phyloP scores from a whole-genome alignment of 2,113 vertebrate genomes.

The Scopus umbretta region DNA sequence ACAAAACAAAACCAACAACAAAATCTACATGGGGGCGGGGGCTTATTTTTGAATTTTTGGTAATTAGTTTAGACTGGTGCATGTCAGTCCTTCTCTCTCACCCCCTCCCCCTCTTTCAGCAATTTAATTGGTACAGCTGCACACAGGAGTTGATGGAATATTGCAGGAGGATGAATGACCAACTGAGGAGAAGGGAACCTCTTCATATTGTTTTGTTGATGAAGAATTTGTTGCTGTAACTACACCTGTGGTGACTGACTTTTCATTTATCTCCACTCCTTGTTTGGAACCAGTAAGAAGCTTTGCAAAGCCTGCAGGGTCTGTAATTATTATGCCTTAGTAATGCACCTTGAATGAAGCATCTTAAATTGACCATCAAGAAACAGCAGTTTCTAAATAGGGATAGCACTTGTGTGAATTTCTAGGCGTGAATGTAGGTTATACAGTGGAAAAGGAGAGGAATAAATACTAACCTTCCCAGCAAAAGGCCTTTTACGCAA shows the following conservation, averaged over 20 bases:
- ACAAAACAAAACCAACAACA: no score
- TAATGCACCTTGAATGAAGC: neutral
- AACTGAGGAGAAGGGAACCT: neutral
- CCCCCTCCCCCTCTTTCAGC: neutral
- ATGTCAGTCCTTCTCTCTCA: fast-evolving
- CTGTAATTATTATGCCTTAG: neutral
- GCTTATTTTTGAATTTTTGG: neutral
- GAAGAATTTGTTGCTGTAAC: neutral
- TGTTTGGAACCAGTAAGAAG: neutral
- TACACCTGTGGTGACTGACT: neutral
- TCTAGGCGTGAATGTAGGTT: neutral
- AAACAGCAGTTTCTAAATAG: neutral
- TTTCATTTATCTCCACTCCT: neutral
- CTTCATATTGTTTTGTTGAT: neutral
- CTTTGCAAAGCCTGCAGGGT: neutral
- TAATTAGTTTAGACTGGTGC: neutral
- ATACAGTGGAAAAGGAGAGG: neutral
- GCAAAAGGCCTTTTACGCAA: neutral
- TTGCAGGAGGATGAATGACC: neutral
- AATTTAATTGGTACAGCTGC: neutral
- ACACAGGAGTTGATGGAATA: neutral
- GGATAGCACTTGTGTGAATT: neutral
- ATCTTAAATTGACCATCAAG: neutral
- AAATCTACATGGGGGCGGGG: no score
- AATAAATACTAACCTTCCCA: neutral